Base-by-base conservation (phyloP, 2,888 invertebrate species). In the Phragmatobia fuliginosa region DNA sequence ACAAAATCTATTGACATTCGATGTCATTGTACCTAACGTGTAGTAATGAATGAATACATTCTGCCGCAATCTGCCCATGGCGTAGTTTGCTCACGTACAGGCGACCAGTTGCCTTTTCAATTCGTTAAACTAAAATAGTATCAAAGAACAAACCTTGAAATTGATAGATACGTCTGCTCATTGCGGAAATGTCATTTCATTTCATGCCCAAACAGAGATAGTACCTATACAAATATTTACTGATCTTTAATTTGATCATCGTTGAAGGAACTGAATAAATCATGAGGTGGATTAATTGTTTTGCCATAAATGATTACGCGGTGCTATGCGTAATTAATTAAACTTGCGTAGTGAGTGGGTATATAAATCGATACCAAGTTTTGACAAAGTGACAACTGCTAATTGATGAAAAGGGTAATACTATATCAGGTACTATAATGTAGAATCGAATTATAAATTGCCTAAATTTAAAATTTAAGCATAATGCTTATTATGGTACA, bases 1-100 rank as follows among this genome's bases (percentile, higher is more conserved):
- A 79, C 70, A 73, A 79, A 83, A 86, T 83, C 73, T 11, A 49
- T 10, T n/a, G 21, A 0, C 82, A 77, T 80, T 73, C 75, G 72
- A 79, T 86, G 86, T 86, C 85, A 88, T 86, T 88, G 88, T 86
- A 77, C 81, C 56, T 81, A 74, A 70, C 69, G 36, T 66, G 72
- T 73, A 70, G 67, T 72, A 76, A 82, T 81, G 86, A 85, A 91
- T 92, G 89, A 85, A 86, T 88, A 85, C 82, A 85, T 84, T 83
- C 82, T 72, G 70, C 77, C 68, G 81, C 82, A 82, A 83, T 86
- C 84, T 82, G 82, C 82, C 81, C 79, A 84, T 85, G 79, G 77
- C 74, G 87, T 83, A 91, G 85, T 90, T 85, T 77, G 71, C 88
- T 87, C 93, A 93, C 93, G 93, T 92, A 82, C 84, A 77, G 66